A percentile compares a stretch with the other conserved stretches of the same genome.
These are phyloP conservation scores for Circaetus gallicus DNA, from an alignment of 2,113 vertebrate species.

Conservation along the genomic window DNA sequence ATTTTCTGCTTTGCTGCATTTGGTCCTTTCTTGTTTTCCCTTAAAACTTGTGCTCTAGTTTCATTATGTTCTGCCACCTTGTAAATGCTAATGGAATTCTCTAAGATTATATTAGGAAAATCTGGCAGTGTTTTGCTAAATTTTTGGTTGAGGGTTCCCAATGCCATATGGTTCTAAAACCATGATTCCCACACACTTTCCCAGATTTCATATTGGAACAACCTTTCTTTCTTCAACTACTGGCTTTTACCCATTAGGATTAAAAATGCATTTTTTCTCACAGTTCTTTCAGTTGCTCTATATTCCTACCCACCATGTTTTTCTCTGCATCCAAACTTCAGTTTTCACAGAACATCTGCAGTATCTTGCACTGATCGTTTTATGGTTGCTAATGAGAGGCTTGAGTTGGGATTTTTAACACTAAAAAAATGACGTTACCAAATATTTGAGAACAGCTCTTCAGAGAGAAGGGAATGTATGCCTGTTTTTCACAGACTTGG, in stretches of 20 bases:
- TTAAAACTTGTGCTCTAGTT: not conserved
- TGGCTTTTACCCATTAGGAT: slow-evolving; percentile 14
- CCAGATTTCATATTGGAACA: slow-evolving; percentile 2
- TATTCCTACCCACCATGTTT: slow-evolving; percentile 15
- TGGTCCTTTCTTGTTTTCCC: not conserved
- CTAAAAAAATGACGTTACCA: not conserved
- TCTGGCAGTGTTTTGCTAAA: not conserved
- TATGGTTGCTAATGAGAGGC: slow-evolving; percentile 31
- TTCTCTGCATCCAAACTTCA: slow-evolving; percentile 19
- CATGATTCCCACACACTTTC: slow-evolving; percentile 1
- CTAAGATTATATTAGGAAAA: slow-evolving; percentile 9
- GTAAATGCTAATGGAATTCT: slow-evolving; percentile 40
- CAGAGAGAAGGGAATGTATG: not conserved
- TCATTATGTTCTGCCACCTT: slow-evolving; percentile 36
- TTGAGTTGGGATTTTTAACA: slow-evolving; percentile 3
- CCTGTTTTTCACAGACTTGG: not conserved
- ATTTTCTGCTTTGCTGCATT: not conserved
- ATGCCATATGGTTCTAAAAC: slow-evolving; percentile 25
- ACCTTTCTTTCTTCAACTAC: not conserved
- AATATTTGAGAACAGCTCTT: slow-evolving; percentile 48
- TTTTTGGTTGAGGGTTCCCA: not conserved
- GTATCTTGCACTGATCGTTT: not conserved
- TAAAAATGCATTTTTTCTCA: slow-evolving; percentile 22
- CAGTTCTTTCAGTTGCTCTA: not conserved
- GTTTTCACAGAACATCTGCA: slow-evolving; percentile 61